These are phyloP conservation scores for Channa striata DNA, from an alignment of 2,797 vertebrate genomes.

Conservation along the genomic window DNA sequence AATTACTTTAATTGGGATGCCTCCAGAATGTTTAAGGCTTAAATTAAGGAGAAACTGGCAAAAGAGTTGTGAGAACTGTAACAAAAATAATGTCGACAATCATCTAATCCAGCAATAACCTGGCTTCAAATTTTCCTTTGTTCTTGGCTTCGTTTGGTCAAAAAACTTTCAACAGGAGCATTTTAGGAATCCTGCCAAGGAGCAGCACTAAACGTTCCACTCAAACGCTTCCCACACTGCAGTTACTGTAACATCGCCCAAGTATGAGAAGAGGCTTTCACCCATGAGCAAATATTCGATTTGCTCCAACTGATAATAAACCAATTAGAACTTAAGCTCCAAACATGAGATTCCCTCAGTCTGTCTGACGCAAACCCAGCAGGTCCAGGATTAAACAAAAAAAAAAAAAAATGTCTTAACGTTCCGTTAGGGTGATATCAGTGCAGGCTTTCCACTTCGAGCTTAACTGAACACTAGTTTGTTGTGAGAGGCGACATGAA, in stretches of 20 bases:
- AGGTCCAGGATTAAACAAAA: neutral
- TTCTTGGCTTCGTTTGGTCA: neutral
- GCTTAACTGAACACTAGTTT: neutral
- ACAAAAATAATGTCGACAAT: neutral
- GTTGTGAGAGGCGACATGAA: no score
- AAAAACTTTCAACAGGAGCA: neutral
- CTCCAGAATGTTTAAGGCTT: neutral
- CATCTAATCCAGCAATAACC: neutral
- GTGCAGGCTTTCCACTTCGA: slow-evolving; percentile 6
- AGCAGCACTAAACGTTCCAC: neutral
- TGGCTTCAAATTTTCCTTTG: slow-evolving; percentile 3
- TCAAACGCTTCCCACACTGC: neutral
- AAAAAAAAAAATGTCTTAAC: neutral
- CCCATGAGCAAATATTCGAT: neutral
- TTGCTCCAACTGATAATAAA: neutral
- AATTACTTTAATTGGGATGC: neutral
- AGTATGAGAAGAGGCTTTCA: neutral
- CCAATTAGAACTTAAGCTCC: neutral
- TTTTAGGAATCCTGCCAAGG: neutral
- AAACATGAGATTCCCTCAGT: slow-evolving; percentile 1
- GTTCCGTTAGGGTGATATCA: slow-evolving; percentile 2
- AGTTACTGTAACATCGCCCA: neutral
- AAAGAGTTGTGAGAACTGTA: neutral
- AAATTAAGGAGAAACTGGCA: no score
- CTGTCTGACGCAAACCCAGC: neutral